A percentile compares a stretch with the other conserved stretches of the same genome.
Evolutionary conservation across 2,888 invertebrate species (phyloP).

Genomic region (Heliconius sara): DNA sequence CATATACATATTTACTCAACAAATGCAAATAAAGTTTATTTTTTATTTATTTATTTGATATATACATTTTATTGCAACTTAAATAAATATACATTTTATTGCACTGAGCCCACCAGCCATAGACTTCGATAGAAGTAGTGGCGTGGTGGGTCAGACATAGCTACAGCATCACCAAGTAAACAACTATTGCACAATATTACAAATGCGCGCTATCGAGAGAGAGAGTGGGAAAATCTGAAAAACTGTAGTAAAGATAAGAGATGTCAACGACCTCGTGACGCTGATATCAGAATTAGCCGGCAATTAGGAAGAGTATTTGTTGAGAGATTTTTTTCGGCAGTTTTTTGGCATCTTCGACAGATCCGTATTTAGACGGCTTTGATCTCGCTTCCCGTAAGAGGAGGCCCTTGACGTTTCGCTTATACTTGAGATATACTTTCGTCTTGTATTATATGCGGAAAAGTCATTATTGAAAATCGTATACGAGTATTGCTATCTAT

Average conservation of each 20-base stretch:
- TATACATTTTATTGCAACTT: no score
- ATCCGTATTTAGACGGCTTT: constrained; percentile 52
- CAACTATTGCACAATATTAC: constrained; percentile 5
- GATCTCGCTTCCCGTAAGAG: constrained; percentile 48
- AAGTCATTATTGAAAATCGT: background rate
- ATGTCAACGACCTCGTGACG: constrained; percentile 59
- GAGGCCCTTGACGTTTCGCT: constrained; percentile 16
- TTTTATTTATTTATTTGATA: no score
- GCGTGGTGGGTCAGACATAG: background rate
- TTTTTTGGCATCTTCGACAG: constrained; percentile 63
- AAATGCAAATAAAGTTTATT: no score
- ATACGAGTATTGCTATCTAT: background rate
- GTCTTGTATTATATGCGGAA: background rate
- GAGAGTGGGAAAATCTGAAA: constrained; percentile 45
- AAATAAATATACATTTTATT: no score
- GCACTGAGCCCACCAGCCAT: background rate
- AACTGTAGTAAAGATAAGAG: constrained; percentile 45
- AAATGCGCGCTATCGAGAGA: background rate
- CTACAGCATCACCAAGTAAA: no score
- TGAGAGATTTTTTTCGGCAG: constrained; percentile 62
- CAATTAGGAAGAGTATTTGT: constrained; percentile 61
- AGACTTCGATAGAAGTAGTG: background rate
- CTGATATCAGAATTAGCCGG: constrained; percentile 53
- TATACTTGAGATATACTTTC: background rate
- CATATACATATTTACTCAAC: no score